Evolutionary conservation across 2,797 vertebrate species (phyloP).

Genomic region (Sphaeramia orbicularis): DNA sequence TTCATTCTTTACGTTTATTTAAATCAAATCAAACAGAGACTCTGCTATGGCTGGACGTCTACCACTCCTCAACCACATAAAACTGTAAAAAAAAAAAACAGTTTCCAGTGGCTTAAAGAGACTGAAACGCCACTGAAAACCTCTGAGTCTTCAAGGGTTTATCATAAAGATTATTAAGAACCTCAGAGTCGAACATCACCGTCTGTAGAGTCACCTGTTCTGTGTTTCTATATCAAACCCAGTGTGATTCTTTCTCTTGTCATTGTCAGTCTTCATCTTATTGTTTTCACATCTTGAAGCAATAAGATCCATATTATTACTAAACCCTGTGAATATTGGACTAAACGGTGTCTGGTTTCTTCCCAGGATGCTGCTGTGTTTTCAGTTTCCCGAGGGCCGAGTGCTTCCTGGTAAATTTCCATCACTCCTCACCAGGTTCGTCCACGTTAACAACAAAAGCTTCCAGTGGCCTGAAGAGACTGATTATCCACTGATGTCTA

Average conservation of each 20-base stretch:
- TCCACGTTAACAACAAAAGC: too few species aligned
- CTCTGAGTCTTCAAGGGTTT: too few species aligned
- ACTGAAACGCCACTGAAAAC: slow-evolving; percentile 33
- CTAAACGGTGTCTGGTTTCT: too few species aligned
- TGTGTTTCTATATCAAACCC: not conserved
- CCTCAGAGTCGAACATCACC: too few species aligned
- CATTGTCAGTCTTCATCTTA: slow-evolving; percentile 10
- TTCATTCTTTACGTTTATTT: slow-evolving; percentile 20
- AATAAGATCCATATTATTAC: slow-evolving; percentile 37
- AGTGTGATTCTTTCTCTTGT: slow-evolving; percentile 45
- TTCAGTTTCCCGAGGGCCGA: too few species aligned
- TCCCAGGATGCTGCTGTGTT: too few species aligned
- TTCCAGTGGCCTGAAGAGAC: too few species aligned
- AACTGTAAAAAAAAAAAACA: not conserved
- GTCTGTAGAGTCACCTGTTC: not conserved
- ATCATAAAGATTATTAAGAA: too few species aligned
- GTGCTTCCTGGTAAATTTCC: too few species aligned
- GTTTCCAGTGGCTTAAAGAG: not conserved
- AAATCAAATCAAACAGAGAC: not conserved
- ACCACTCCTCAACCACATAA: slow-evolving; percentile 17
- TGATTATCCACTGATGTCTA: too few species aligned
- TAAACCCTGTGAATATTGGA: too few species aligned
- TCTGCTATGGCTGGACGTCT: not conserved
- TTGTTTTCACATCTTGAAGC: slow-evolving; percentile 24
- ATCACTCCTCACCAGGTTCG: too few species aligned